These are phyloP conservation scores for Bombus consobrinus DNA, from an alignment of 1,140 invertebrate species.

Conservation along the genomic window DNA sequence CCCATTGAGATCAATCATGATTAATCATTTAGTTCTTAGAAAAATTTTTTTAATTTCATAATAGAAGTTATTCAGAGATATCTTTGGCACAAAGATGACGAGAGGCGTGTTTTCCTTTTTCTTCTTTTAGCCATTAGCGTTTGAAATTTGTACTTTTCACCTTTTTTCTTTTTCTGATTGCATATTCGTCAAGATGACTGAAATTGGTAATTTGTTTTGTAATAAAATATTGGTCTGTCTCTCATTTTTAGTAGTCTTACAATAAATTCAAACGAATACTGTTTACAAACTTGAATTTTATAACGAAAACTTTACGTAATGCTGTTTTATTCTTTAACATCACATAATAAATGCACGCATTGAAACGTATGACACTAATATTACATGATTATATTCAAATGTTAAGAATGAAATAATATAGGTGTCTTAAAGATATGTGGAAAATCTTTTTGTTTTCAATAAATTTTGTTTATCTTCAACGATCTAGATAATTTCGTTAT, in stretches of 20 bases:
- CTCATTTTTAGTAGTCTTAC: background rate
- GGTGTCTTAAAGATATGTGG: background rate
- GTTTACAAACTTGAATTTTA: background rate
- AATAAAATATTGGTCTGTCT: background rate
- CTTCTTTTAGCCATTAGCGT: background rate
- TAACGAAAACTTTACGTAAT: background rate
- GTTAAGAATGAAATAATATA: background rate
- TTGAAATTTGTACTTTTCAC: background rate
- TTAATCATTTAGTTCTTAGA: background rate
- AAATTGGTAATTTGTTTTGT: background rate
- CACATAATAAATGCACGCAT: background rate
- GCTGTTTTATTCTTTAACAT: background rate
- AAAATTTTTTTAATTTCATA: background rate
- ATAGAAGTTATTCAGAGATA: background rate
- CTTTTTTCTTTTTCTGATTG: background rate
- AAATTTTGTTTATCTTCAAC: conserved; percentile 19
- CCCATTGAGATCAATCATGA: background rate
- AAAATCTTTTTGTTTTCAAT: conserved; percentile 7
- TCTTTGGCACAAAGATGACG: background rate
- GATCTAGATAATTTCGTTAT: background rate
- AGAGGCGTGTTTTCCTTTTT: background rate
- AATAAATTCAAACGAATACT: background rate
- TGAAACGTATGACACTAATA: background rate
- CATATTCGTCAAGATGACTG: background rate
- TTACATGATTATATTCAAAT: background rate